phyloP scores from a whole-genome alignment of 1,140 invertebrate genomes.

The Ooceraea biroi region DNA sequence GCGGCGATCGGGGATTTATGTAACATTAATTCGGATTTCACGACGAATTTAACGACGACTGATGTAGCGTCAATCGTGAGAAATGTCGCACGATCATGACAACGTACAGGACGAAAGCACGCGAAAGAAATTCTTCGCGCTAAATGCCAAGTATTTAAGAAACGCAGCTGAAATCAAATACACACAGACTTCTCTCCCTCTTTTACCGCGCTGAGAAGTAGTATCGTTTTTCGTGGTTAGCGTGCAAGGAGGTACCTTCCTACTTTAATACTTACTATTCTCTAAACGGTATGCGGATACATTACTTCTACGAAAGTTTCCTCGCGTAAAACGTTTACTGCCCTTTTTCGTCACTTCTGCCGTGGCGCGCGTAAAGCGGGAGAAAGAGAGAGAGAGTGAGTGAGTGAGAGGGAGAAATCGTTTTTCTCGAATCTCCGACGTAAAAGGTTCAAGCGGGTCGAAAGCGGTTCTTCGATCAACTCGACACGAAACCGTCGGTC shows the following conservation, averaged over 20 bases:
- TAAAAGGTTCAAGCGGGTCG: conserved; percentile 48
- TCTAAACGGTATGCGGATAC: conserved; percentile 69
- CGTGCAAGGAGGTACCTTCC: conserved; percentile 71
- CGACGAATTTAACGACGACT: neutral
- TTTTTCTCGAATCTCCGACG: conserved; percentile 47
- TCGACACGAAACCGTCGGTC: conserved; percentile 54
- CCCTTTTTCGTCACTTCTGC: conserved; percentile 70
- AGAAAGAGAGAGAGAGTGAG: neutral
- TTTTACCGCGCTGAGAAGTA: conserved; percentile 37
- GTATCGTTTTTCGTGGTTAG: conserved; percentile 65
- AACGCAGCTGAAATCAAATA: conserved; percentile 50
- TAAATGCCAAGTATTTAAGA: conserved; percentile 67
- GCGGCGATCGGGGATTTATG: no score
- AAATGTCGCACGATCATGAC: neutral
- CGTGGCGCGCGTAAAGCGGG: conserved; percentile 23
- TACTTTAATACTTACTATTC: conserved; percentile 69
- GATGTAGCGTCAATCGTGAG: neutral
- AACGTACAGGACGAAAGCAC: neutral
- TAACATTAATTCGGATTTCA: no score
- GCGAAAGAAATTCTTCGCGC: conserved; percentile 25
- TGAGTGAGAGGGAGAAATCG: conserved; percentile 27
- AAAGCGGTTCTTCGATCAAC: conserved; percentile 59
- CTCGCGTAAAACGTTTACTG: conserved; percentile 65
- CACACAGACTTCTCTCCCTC: conserved; percentile 51
- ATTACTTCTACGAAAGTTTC: conserved; percentile 69